A percentile compares a stretch with the other conserved stretches of the same genome.
Evolutionary conservation across 2,888 invertebrate genomes (phyloP).

Genomic region (Hemithea aestivaria): DNA sequence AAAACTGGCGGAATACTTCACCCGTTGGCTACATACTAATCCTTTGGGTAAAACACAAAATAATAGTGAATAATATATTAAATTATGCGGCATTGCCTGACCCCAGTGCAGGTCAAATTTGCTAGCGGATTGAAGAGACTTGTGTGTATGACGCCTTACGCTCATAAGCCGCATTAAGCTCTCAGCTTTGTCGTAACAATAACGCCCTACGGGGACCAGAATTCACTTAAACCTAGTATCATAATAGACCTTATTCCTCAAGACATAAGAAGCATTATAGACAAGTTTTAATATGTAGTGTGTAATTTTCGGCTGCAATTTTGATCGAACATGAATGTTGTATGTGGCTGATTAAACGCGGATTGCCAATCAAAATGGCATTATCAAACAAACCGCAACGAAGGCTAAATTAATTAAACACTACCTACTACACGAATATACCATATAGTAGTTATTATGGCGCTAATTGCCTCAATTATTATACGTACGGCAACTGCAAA

Average conservation of each 20-base stretch:
- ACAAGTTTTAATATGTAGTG: slow-evolving; percentile 16
- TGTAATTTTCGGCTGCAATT: slow-evolving; percentile 24
- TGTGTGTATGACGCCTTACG: slow-evolving; percentile 21
- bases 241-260: slow-evolving; percentile 21
- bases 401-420: slow-evolving; percentile 22
- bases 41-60: too few relatives aligned
- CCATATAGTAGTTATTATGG: too few relatives aligned
- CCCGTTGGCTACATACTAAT: too few relatives aligned
- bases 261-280: slow-evolving; percentile 20
- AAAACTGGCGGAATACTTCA: too few relatives aligned
- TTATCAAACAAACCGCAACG: slow-evolving; percentile 25
- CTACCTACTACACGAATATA: not conserved
- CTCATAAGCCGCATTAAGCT: slow-evolving; percentile 28
- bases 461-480: too few relatives aligned
- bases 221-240: slow-evolving; percentile 9
- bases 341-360: slow-evolving; percentile 23
- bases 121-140: slow-evolving; percentile 24
- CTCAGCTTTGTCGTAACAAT: slow-evolving; percentile 26
- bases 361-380: slow-evolving; percentile 28
- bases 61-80: slow-evolving; percentile 23
- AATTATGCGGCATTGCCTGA: slow-evolving; percentile 23
- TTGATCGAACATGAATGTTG: slow-evolving; percentile 19
- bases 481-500: too few relatives aligned
- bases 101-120: slow-evolving; percentile 25
- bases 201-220: slow-evolving; percentile 20